Evolutionary conservation across 2,888 invertebrate genomes (phyloP), one percentile per base, ranked within the genome.

Genomic region (Tortrix viridana): DNA sequence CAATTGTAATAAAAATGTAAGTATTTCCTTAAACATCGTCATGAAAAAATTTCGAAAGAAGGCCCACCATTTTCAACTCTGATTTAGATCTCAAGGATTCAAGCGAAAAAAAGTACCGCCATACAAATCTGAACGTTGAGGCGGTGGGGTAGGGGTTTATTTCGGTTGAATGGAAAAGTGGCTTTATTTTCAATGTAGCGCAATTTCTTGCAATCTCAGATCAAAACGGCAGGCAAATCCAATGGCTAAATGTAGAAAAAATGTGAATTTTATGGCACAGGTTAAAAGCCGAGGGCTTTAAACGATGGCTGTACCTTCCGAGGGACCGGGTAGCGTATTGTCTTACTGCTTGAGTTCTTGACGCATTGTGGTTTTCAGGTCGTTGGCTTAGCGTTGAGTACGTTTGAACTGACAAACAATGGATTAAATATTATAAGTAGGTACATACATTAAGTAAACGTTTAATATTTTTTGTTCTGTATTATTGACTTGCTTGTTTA

Each of bases 121-220:
- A 47, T 6, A 32, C 20, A 57, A 61, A 61, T 57, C n/a, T 9
- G 32, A 41, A 32, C 61, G 26, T 43, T 53, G 48, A 22, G n/a
- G 18, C 43, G 18, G n/a, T 3, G 52, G 9, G n/a, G n/a, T 26
- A 61, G 16, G 20, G 41, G 38, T 22, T 20, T 32, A 14, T 61
- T 65, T 57, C 14, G 52, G 20, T 32, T 52, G 41, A 19, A 20
- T 9, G 23, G 16, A 37, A 57, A 56, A 19, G 57, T 37, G 52
- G 32, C 43, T 58, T 62, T 63, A 66, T 63, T 57, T 80, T 74
- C 76, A 82, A 83, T 78, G 79, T 77, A 77, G 76, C 79, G 74
- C 77, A 74, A 74, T 81, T 79, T 74, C 73, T 77, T 76, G 77
- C 78, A 82, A 84, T 83, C 82, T 82, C 72, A 73, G 76, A 83